Evolutionary conservation across 2,797 vertebrate genomes (phyloP).

Genomic region (Coregonus sp.): DNA sequence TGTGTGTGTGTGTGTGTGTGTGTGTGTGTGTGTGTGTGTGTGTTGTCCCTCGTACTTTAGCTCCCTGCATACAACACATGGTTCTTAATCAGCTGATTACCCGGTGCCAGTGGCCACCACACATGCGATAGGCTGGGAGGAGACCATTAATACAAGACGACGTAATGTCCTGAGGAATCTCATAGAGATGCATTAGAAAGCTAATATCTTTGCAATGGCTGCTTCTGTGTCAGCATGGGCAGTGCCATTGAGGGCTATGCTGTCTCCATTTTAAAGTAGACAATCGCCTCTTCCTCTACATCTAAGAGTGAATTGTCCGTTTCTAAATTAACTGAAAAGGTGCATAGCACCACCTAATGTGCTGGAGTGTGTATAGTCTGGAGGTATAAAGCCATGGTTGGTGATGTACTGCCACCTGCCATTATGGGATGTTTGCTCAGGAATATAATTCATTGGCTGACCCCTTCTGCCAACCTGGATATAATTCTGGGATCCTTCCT

Average conservation of each 20-base stretch:
- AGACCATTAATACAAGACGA: conserved; percentile 30
- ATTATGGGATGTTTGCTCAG: background rate
- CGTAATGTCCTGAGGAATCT: conserved; percentile 4
- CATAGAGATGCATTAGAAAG: background rate
- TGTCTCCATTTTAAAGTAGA: background rate
- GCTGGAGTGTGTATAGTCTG: background rate
- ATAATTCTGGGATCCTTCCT: background rate
- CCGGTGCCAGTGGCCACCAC: conserved; percentile 16
- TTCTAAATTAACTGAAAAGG: no score
- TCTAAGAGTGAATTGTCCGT: background rate
- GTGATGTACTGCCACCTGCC: background rate
- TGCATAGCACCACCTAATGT: no score
- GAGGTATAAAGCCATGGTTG: background rate
- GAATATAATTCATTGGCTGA: background rate
- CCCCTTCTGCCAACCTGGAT: background rate
- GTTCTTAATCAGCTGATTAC: conserved; percentile 53
- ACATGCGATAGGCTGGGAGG: conserved; percentile 35
- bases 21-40: background rate
- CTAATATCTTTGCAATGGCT: background rate
- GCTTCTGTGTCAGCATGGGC: background rate
- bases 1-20: conserved; percentile 7
- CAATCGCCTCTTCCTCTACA: background rate
- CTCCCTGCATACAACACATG: conserved; percentile 21
- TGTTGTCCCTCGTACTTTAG: background rate
- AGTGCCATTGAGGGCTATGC: background rate